Conservation (phyloP, 2,113 vertebrate species). For the Caretta caretta region DNA sequence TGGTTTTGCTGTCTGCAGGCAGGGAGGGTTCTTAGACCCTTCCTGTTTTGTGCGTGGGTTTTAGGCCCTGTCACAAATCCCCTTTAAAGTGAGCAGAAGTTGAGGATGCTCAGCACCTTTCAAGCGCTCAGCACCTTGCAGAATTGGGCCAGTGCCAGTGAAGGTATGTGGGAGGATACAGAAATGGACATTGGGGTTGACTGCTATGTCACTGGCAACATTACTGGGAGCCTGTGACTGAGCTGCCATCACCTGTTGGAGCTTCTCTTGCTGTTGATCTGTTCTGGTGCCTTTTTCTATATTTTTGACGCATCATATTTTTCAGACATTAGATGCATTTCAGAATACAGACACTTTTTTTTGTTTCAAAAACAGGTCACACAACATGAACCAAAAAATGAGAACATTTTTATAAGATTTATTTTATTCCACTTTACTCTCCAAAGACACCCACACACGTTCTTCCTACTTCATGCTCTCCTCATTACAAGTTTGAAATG, state of each 20-base stretch:
- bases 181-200: neutral
- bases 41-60: neutral
- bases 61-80: neutral
- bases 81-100: neutral
- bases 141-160: neutral
- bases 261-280: neutral
- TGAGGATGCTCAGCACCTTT: neutral
- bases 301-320: neutral
- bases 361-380: neutral
- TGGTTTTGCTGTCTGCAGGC: neutral
- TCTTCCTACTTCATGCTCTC: neutral
- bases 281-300: neutral
- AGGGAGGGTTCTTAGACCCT: neutral
- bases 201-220: neutral
- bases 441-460: neutral
- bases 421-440: conserved; percentile 21
- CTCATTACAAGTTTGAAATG: neutral
- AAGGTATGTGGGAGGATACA: neutral
- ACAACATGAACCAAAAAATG: neutral
- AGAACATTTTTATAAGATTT: neutral
- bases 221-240: neutral
- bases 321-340: neutral
- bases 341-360: neutral
- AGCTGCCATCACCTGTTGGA: neutral
- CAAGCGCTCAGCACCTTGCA: neutral